Conservation (phyloP, 53 echinoderm and acorn worm species). For the Echinarachnius parma region DNA sequence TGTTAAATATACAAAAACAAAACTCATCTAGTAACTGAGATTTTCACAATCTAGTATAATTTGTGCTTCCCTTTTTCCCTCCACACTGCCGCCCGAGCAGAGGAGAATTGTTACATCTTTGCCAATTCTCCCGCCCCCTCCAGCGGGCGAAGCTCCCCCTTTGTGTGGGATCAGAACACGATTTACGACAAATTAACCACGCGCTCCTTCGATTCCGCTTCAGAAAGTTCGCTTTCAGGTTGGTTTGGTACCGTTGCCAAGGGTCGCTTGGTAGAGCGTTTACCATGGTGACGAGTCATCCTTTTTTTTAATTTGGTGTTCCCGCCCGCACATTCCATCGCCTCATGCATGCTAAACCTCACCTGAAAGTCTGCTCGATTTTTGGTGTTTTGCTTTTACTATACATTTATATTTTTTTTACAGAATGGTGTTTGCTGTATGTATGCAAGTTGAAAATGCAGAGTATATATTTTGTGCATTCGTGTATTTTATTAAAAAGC, state of each 20-base stretch:
- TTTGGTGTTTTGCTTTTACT: too few species aligned
- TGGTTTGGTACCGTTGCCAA: constrained; percentile 55
- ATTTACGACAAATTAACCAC: constrained; percentile 92
- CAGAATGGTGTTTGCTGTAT: too few species aligned
- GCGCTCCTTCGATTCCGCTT: constrained; percentile 66
- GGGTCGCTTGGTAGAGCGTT: background rate
- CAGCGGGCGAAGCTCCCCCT: constrained; percentile 88
- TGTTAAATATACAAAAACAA: too few species aligned
- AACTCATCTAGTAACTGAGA: too few species aligned
- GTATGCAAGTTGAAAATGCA: too few species aligned
- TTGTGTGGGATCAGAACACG: constrained; percentile 88
- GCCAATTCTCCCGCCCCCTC: constrained; percentile 81
- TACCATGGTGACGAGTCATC: background rate
- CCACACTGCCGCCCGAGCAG: constrained; percentile 22
- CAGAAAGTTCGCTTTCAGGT: constrained; percentile 89
- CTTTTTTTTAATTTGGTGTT: constrained; percentile 3
- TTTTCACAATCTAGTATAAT: background rate
- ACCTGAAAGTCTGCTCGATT: too few species aligned
- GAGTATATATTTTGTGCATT: too few species aligned
- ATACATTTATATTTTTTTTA: too few species aligned
- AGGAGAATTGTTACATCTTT: constrained; percentile 98
- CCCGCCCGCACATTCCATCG: background rate
- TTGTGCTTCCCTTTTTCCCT: constrained; percentile 19
- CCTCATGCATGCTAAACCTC: constrained; percentile 23
- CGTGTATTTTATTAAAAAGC: too few species aligned